Evolutionary conservation across 2,888 invertebrate genomes (phyloP), one percentile per base, ranked within the genome.

Genomic region (Cryptosula pallasiana): DNA sequence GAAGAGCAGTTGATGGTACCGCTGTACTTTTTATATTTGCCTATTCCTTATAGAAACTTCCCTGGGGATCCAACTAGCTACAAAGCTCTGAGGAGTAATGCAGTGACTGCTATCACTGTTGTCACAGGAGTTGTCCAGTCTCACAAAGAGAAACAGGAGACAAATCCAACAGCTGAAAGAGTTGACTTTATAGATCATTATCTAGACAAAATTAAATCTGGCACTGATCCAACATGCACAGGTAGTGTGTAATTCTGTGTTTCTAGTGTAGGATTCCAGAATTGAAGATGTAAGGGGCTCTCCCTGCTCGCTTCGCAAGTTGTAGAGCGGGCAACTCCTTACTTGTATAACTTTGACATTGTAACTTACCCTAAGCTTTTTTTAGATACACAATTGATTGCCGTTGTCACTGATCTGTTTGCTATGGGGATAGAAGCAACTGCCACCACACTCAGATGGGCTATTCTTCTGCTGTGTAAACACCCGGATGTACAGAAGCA

Each of bases 401-500:
- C 55, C 1, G 70, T 54, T 3, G 36, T 36, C 9, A 36, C 32
- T 3, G 70, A 70, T 32, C 25, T 70, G 35, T 25, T 70, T 54
- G 70, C 70, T n/a, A 70, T 70, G 70, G 55, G 36, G 2, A 36
- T 70, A 1, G 70, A 70, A 45, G 70, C 70, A 1, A n/a, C 70
- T 9, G 36, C 70, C 13, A 70, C 70, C 36, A 70, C 16, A 2
- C 45, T 70, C 2, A 36, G 70, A 25, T 70, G 70, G 70, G 70
- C 70, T 36, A 20, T 70, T 5, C 70, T 70, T 23, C 45, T 70
- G 36, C 36, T 45, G 5, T 36, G 23, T 29, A 23, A 70, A 29
- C 70, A 36, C 45, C 70, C 70, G 1, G 36, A 36, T 2, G 45
- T 23, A n/a, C 70, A 70, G 45, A 29, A 16, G 5, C n/a, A 32